phyloP scores from a whole-genome alignment of 2,888 invertebrate genomes.

The Heliconius cydno region DNA sequence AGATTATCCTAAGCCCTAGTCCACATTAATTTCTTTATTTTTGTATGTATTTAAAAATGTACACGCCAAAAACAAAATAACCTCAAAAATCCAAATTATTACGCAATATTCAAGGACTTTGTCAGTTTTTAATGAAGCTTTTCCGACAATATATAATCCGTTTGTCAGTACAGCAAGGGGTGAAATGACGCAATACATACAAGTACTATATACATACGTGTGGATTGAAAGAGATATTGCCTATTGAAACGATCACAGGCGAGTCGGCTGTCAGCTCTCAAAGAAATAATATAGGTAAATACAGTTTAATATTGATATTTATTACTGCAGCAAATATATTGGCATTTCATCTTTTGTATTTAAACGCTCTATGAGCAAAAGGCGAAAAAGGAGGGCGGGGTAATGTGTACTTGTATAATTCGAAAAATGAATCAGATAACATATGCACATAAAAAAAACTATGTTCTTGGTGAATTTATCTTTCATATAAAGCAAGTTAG shows the following conservation, averaged over 20 bases:
- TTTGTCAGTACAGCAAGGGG: slow-evolving; percentile 16
- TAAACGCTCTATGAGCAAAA: not conserved
- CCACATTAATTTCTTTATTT: too few species aligned
- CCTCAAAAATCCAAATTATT: not conserved
- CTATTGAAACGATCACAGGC: slow-evolving; percentile 26
- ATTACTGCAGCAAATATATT: not conserved
- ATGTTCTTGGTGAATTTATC: too few species aligned
- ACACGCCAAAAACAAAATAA: too few species aligned
- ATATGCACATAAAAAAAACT: too few species aligned
- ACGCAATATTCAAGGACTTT: not conserved
- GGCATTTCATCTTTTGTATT: not conserved
- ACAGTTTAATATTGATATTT: slow-evolving; percentile 25
- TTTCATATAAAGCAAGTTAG: too few species aligned
- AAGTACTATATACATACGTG: not conserved
- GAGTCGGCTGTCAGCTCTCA: slow-evolving; percentile 26
- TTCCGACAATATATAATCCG: slow-evolving; percentile 13
- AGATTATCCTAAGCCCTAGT: too few species aligned
- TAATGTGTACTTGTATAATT: not conserved
- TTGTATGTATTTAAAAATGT: not conserved
- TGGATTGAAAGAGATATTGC: slow-evolving; percentile 35
- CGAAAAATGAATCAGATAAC: too few species aligned
- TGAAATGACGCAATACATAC: slow-evolving; percentile 6
- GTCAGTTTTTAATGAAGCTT: slow-evolving; percentile 8
- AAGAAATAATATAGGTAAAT: slow-evolving; percentile 26
- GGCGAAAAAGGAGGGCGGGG: not conserved